Evolutionary conservation across 2,113 vertebrate genomes (phyloP), one percentile per base, ranked within the genome.

Genomic region (Indicator indicator): DNA sequence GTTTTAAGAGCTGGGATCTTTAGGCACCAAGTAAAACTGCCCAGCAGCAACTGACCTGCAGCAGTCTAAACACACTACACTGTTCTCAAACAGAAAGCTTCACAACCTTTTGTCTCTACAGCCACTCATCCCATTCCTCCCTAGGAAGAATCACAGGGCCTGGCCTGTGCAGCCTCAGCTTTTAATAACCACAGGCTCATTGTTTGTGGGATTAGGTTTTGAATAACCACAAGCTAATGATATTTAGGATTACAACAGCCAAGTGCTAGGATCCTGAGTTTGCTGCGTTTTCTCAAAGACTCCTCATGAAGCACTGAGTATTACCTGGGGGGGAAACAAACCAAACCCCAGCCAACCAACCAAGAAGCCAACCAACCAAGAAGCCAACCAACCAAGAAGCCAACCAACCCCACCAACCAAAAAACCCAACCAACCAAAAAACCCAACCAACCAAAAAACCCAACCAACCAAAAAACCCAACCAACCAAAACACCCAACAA

Each of bases 11-110:
- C 24, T 60, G 10, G 92, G 94, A 96, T 75, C 68, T 91, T 94
- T 93, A 94, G 52, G 92, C 65, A 90, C 11, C 86, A 67, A 16
- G 16, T 68, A 16, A 72, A 94, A 97, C 69, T 96, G 94, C 96
- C 74, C 84, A 95, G 69, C 52, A 54, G 8, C 80, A 58, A 60
- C 11, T 95, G 20, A 96, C 89, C 24, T 96, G 87, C 44, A 69
- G 70, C 67, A 90, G 77, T 36, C 81, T 93, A 85, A 65, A 91
- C 73, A 94, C 86, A n/a, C n/a, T 38, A 56, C 4, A 20, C 1
- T 4, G 42, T 81, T 62, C 64, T 48, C 67, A 93, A 89, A 67
- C n/a, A 56, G 72, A 36, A 70, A 40, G 42, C 28, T 83, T 52
- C 24, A 71, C 6, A 27, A 30, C 54, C 59, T 52, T 54, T 76